Evolutionary conservation across 53 echinoderm and acorn worm genomes (phyloP).

Genomic region (Paracentrotus lividus): DNA sequence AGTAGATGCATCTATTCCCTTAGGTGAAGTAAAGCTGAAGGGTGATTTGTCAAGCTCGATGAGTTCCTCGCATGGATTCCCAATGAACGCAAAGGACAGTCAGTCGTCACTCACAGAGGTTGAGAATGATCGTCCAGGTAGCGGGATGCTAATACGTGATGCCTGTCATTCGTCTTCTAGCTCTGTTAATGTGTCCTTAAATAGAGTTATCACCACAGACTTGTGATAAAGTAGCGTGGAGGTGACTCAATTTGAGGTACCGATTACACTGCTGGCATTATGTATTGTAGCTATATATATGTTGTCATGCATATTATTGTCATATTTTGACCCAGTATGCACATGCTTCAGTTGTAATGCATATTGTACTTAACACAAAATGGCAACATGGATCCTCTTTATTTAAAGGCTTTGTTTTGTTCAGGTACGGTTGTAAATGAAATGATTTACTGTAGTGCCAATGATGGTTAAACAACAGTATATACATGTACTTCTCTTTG

Average conservation of each 20-base stretch:
- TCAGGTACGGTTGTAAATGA: neutral
- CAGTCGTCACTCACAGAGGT: slow-evolving; percentile 88
- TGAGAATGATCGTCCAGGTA: slow-evolving; percentile 91
- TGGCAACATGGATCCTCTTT: neutral
- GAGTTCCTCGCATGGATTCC: slow-evolving; percentile 79
- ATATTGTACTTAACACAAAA: neutral
- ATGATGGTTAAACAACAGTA: neutral
- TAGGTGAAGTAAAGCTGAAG: neutral
- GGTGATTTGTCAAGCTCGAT: slow-evolving; percentile 66
- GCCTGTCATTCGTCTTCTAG: slow-evolving; percentile 41
- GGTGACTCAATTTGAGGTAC: neutral
- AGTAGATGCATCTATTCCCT: slow-evolving; percentile 41
- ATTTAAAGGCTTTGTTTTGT: neutral
- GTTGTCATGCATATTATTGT: neutral
- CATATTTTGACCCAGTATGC: neutral
- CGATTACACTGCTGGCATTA: neutral
- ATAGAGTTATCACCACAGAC: slow-evolving; percentile 57
- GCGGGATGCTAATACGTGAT: slow-evolving; percentile 55
- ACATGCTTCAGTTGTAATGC: neutral
- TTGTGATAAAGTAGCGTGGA: slow-evolving; percentile 50
- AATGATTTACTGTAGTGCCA: neutral
- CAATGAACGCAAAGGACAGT: slow-evolving; percentile 71
- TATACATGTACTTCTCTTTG: neutral
- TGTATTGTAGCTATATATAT: neutral
- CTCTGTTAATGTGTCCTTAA: slow-evolving; percentile 57